These are phyloP conservation scores for Drosophila anomalipes DNA, from an alignment of 2,888 invertebrate genomes.

Conservation along the genomic window DNA sequence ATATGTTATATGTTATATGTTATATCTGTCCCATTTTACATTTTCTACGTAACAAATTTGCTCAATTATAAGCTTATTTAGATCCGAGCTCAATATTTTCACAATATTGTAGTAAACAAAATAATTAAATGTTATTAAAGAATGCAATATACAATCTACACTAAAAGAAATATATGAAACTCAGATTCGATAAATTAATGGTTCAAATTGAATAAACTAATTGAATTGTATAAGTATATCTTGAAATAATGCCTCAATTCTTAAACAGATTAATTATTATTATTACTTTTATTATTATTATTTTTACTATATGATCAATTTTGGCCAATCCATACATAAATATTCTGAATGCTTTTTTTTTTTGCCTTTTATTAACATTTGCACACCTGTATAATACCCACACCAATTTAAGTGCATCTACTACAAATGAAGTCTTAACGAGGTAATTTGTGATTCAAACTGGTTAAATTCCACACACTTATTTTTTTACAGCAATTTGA, in stretches of 20 bases:
- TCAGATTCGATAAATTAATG: neutral
- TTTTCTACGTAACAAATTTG: neutral
- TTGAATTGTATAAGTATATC: neutral
- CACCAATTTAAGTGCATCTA: neutral
- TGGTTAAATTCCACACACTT: conserved; percentile 7
- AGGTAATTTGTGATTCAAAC: conserved; percentile 15
- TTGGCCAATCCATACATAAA: no score
- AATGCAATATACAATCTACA: neutral
- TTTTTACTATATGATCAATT: no score
- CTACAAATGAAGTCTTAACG: neutral
- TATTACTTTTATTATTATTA: neutral
- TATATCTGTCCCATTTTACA: neutral
- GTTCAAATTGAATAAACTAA: neutral
- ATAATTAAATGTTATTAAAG: conserved; percentile 1
- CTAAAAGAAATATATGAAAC: neutral
- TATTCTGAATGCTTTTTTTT: neutral
- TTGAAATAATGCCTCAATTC: neutral
- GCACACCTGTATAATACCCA: neutral
- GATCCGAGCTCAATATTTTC: neutral
- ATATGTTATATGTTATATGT: neutral
- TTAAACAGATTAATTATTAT: neutral
- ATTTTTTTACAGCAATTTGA: conserved; percentile 8
- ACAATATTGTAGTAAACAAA: neutral
- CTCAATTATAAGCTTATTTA: neutral
- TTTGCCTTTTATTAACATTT: neutral